Base-by-base conservation (phyloP, 2,888 invertebrate genomes). In the Meganola albula region DNA sequence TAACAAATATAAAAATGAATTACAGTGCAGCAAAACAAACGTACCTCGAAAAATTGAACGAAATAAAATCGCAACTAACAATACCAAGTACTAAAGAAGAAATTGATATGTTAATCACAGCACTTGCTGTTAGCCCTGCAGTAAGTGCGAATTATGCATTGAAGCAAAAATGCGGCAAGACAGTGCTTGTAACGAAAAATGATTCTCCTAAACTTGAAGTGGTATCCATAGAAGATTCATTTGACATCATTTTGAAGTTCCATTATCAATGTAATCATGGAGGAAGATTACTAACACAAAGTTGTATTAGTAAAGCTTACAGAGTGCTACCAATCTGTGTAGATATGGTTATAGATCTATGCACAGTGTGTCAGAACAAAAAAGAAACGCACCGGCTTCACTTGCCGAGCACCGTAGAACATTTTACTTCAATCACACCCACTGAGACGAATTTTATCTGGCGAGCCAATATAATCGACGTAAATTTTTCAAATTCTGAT, bases 181-280 rank as follows among this genome's bases (percentile, higher is more conserved):
- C 3, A 2, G 4, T 20, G 3, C 3, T 20, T 3, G 18, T 37
- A 10, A 1, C 5, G 10, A 2, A 29, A n/a, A 42, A 20, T 11
- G 4, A 1, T 2, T 5, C 5, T 1, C 1, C 4, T 1, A 0
- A 0, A 4, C 1, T 7, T 14, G 13, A 40, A 14, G 7, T 45
- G 5, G 0, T 45, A 12, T 1, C 47, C 4, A 9, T 22, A 12
- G 51, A 31, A 9, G 51, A 40, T 2, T 29, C 40, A 4, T 45
- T 45, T 2, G 21, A 33, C n/a, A 0, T 28, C 2, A 11, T 46
- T 8, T 24, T 46, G 4, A 2, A 12, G 0, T 5, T 10, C 5
- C 45, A 45, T 10, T 0, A 46, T 3, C 4, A 5, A 0, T 7
- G 8, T 21, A 0, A 9, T 1, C 51, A 50, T 10, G 27, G 16